These are phyloP conservation scores for Apostichopus californicus DNA, from an alignment of 35 echinoderm and acorn worm genomes.

Conservation along the genomic window DNA sequence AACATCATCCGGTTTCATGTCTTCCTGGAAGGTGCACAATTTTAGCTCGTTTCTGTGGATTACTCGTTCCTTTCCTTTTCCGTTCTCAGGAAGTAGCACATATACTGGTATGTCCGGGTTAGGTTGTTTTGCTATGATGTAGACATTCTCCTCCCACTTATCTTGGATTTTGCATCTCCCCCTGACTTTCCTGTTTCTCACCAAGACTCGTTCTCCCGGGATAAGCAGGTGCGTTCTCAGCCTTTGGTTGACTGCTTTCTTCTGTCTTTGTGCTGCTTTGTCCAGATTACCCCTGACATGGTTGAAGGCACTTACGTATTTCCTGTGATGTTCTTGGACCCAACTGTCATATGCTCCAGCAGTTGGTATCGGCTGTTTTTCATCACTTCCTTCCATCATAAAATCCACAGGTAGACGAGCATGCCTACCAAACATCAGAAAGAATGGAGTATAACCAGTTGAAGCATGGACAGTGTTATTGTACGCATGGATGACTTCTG, in stretches of 20 bases:
- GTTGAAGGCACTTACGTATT: neutral
- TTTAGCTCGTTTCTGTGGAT: conserved; percentile 69
- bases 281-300: conserved; percentile 21
- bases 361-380: neutral
- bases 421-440: conserved; percentile 67
- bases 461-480: conserved; percentile 55
- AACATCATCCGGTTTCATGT: neutral
- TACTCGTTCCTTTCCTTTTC: conserved; percentile 13
- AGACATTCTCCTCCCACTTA: conserved; percentile 57
- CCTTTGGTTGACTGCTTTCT: neutral
- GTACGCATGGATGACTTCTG: conserved; percentile 44
- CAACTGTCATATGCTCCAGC: neutral
- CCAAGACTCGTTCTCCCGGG: conserved; percentile 60
- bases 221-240: conserved; percentile 1
- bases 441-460: conserved; percentile 64
- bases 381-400: neutral
- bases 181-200: conserved; percentile 45
- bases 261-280: conserved; percentile 11
- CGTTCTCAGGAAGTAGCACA: conserved; percentile 52
- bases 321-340: conserved; percentile 29
- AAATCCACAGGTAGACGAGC: conserved; percentile 55
- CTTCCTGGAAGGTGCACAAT: neutral
- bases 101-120: conserved; percentile 62
- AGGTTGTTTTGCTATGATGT: conserved; percentile 19
- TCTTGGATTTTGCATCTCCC: conserved; percentile 64